These are phyloP conservation scores for Acanthopleura granulata DNA, from an alignment of 2,888 invertebrate species.

Conservation along the genomic window DNA sequence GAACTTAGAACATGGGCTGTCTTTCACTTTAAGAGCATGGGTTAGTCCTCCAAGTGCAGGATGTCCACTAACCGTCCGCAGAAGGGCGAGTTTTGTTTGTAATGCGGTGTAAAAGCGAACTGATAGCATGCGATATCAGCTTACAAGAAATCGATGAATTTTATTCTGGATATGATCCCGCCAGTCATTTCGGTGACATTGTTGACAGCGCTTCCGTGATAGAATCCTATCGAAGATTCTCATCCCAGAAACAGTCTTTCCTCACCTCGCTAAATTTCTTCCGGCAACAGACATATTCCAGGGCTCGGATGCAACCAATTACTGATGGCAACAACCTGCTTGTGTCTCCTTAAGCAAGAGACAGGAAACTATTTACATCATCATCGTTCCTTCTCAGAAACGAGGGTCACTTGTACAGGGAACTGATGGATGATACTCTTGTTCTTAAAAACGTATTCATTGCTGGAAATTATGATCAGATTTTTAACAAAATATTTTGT, in stretches of 20 bases:
- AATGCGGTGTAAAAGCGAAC: conserved; percentile 41
- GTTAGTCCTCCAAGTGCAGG: conserved; percentile 54
- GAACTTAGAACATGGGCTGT: too few species aligned
- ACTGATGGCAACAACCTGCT: conserved; percentile 31
- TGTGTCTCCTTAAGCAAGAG: conserved; percentile 56
- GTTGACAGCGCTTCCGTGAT: conserved; percentile 47
- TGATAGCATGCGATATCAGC: conserved; percentile 56
- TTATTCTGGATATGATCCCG: conserved; percentile 50
- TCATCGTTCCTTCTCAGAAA: conserved; percentile 31
- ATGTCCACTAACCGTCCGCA: conserved; percentile 40
- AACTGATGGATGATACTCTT: conserved; percentile 47
- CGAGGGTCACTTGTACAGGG: conserved; percentile 42
- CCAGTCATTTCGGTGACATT: conserved; percentile 38
- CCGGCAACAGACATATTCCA: conserved; percentile 32
- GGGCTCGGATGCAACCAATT: conserved; percentile 23
- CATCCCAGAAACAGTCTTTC: conserved; percentile 57
- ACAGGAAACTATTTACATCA: conserved; percentile 46
- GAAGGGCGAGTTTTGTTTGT: conserved; percentile 51
- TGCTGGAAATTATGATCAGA: conserved; percentile 58
- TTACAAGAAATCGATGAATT: conserved; percentile 53
- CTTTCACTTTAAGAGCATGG: too few species aligned
- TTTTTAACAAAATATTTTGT: conserved; percentile 58
- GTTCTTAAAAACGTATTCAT: conserved; percentile 47
- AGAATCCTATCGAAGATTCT: conserved; percentile 44
- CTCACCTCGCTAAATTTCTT: conserved; percentile 49